These are phyloP conservation scores for Mesoligia furuncula DNA, from an alignment of 2,888 invertebrate species.

Conservation along the genomic window DNA sequence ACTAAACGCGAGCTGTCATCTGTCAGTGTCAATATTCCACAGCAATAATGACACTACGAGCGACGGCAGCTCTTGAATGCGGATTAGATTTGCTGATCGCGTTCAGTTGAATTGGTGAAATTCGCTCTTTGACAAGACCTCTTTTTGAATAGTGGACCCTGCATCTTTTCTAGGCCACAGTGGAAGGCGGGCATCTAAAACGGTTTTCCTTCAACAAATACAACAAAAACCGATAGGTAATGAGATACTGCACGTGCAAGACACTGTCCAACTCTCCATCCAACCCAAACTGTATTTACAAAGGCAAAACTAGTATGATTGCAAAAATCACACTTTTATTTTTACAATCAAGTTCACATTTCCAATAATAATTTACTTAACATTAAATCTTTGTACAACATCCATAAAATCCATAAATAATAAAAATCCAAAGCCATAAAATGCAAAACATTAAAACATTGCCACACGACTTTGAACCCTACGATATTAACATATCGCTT, in stretches of 20 bases:
- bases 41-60: no score
- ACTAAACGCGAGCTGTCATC: background rate
- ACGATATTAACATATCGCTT: conserved; percentile 42
- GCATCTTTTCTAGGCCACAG: background rate
- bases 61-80: background rate
- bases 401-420: conserved; percentile 76
- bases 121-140: background rate
- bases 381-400: conserved; percentile 61
- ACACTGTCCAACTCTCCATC: background rate
- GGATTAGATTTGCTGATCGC: background rate
- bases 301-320: background rate
- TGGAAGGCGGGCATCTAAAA: background rate
- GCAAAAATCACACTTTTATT: conserved; percentile 1
- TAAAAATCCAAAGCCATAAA: conserved; percentile 76
- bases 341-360: conserved; percentile 43
- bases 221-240: background rate
- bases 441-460: conserved; percentile 70
- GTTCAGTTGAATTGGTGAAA: background rate
- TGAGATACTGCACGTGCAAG: background rate
- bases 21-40: no score
- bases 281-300: background rate
- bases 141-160: background rate
- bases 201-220: background rate
- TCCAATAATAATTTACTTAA: conserved; percentile 67
- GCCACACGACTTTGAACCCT: conserved; percentile 68